Base-by-base conservation (phyloP, 2,797 vertebrate species). In the Iguana delicatissima region DNA sequence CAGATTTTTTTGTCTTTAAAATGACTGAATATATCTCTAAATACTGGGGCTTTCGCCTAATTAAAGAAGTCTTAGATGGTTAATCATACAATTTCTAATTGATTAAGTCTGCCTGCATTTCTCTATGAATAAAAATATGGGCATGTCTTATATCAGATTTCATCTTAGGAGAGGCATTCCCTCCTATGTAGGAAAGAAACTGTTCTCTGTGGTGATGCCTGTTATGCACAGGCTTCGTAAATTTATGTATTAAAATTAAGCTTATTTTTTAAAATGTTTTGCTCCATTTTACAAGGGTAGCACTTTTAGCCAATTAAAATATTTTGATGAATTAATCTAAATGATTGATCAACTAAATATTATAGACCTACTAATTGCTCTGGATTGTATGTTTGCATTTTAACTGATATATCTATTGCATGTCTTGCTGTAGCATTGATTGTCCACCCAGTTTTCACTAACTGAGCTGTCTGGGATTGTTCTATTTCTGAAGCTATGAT, bases 361-460 rank as follows among this genome's bases (percentile, higher is more conserved):
- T 79, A 24, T 5, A 77, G 3, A n/a, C 59, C 90, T 87, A 77
- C 93, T 95, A 95, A 94, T 95, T 95, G 90, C 90, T 95, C 83
- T 94, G 89, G 92, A 80, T 92, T 94, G 24, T 92, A 10, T 92
- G 77, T 94, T 95, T 96, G 73, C 91, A 90, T 95, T 94, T 97
- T 96, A 96, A 96, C 93, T 88, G 69, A 50, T 94, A 64, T 93
- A 77, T 79, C 94, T 96, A 90, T 91, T 95, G 95, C 95, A 95
- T 96, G 93, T 93, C 42, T 93, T 96, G 86, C 73, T 95, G 89
- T 87, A 96, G 86, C 82, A 76, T 89, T 95, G 93, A 96, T 84
- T 89, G 74, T 93, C 94, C 91, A 86, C 91, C 91, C 89, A 52
- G 92, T 88, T 95, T 94, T 93, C 79, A 91, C 86, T 96, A 96